phyloP scores from a whole-genome alignment of 2,113 vertebrate species.

The Colaptes auratus region DNA sequence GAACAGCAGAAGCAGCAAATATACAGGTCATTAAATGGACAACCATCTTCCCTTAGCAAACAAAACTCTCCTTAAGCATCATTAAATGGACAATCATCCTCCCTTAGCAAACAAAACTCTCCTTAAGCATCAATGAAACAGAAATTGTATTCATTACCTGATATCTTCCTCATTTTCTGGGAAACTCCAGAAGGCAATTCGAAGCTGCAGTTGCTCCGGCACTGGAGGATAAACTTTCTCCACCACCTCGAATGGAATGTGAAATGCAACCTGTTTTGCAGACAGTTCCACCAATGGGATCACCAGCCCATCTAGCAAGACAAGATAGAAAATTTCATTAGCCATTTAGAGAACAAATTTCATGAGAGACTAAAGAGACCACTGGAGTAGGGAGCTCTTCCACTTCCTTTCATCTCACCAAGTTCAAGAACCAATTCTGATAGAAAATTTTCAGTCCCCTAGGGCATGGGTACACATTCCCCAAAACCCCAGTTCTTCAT shows the following conservation, averaged over 20 bases:
- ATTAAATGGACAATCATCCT: neutral
- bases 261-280: conserved; percentile 98
- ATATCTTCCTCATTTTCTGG: conserved; percentile 99
- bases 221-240: conserved; percentile 99
- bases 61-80: too few species aligned
- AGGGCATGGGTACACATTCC: neutral
- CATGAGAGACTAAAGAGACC: neutral
- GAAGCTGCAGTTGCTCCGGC: conserved; percentile 95
- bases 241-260: conserved; percentile 98
- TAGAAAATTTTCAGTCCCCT: neutral
- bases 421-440: neutral
- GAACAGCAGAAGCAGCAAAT: neutral
- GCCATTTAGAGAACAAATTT: neutral
- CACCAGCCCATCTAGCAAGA: conserved; percentile 89
- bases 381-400: neutral
- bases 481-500: neutral
- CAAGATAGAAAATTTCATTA: conserved; percentile 2
- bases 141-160: conserved; percentile 77
- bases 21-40: neutral
- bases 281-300: conserved; percentile 96
- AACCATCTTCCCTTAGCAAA: too few species aligned
- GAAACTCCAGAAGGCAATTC: conserved; percentile 99
- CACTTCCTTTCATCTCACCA: neutral
- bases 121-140: neutral
- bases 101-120: neutral